Base-by-base conservation (phyloP, 2,888 invertebrate genomes). In the Caradrina kadenii region DNA sequence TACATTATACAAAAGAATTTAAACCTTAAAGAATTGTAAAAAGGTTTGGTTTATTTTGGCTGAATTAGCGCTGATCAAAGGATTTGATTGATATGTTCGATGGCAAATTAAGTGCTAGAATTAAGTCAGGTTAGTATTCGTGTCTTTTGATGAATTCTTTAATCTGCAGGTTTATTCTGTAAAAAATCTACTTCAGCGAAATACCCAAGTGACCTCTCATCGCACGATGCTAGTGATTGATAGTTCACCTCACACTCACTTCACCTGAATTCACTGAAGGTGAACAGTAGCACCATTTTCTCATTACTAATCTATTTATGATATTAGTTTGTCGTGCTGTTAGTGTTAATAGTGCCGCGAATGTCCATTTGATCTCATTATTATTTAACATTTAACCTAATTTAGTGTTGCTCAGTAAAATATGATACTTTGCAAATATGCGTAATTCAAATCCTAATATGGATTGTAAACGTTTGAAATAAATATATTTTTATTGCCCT, bases 31-130 rank as follows among this genome's bases (percentile, higher is more conserved):
- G 0, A 1, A 8, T 35, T 1, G 19, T 0, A 1, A 22, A 72
- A 87, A 78, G 73, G 63, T 50, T 50, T 35, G 31, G 53, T 79
- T 82, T 83, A 0, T 56, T 62, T 39, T 52, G 13, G 21, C 64
- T 21, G 2, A 42, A 55, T 69, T 76, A 52, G 58, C 52, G 59
- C 63, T 66, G 63, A 79, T 82, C 73, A 74, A 63, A 70, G 72
- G 69, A 72, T 81, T 73, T 81, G 86, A 86, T 85, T 86, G 85
- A 87, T 84, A 78, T 81, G 81, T 86, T 85, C 67, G 76, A 77
- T 82, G 80, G 73, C 83, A 84, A 85, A 76, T 86, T 87, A 85
- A 81, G 85, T 84, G 82, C 77, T 77, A 73, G 68, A 71, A 79
- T 76, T 81, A 73, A 69, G 58, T 66, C 53, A 50, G 62, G 61